Evolutionary conservation across 2,888 invertebrate genomes (phyloP).

Genomic region (Euzophera pinguis): DNA sequence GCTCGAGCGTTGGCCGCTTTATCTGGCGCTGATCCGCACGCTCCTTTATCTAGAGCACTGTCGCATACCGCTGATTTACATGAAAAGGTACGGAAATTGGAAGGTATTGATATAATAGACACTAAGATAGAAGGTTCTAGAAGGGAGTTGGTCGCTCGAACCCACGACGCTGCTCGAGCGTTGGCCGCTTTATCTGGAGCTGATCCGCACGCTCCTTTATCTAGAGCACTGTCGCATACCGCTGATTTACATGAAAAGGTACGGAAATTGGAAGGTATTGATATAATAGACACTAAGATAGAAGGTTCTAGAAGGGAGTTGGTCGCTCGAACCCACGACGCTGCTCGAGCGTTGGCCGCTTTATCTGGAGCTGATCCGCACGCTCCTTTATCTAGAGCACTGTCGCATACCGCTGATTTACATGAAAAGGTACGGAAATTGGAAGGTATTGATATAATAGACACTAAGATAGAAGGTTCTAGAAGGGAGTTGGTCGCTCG

Average conservation of each 20-base stretch:
- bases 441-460: no score
- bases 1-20: conserved; percentile 87
- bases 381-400: conserved; percentile 87
- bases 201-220: conserved; percentile 89
- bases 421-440: conserved; percentile 89
- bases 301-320: no score
- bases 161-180: conserved; percentile 82
- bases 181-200: no score
- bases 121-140: no score
- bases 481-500: conserved; percentile 89
- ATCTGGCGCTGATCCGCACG: conserved; percentile 89
- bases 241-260: conserved; percentile 92
- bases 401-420: conserved; percentile 94
- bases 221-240: conserved; percentile 90
- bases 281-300: no score
- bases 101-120: no score
- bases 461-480: no score
- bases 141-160: conserved; percentile 87
- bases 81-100: conserved; percentile 87
- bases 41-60: conserved; percentile 88
- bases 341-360: no score
- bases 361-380: conserved; percentile 89
- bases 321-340: conserved; percentile 82
- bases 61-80: conserved; percentile 94
- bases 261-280: no score